Percentiles rank a stretch among this genome's conserved stretches.
Evolutionary conservation across 1,140 invertebrate species (phyloP).

Genomic region (Pectinophora gossypiella): DNA sequence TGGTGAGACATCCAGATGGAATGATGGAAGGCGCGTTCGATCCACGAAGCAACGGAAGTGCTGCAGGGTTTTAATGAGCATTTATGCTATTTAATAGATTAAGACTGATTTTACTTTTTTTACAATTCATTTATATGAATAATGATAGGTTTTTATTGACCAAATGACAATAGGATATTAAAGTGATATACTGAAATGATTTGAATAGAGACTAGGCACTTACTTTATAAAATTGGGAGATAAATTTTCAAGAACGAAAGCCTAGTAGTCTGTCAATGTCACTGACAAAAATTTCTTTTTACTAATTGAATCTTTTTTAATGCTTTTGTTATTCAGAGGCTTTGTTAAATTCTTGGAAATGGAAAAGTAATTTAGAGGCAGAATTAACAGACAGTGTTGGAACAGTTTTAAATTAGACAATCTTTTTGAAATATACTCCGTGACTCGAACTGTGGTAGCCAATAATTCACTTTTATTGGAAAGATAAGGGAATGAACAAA

Average conservation of each 20-base stretch:
- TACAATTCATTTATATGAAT: neutral
- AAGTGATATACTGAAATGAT: neutral
- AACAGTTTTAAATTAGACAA: constrained; percentile 54
- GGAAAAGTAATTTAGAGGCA: constrained; percentile 16
- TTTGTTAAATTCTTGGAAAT: constrained; percentile 12
- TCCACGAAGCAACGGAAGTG: constrained; percentile 49
- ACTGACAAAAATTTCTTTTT: neutral
- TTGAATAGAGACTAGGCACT: neutral
- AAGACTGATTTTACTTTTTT: neutral
- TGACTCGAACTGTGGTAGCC: constrained; percentile 33
- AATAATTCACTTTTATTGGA: constrained; percentile 59
- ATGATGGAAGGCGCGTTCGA: constrained; percentile 58
- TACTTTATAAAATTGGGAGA: neutral
- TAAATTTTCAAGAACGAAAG: neutral
- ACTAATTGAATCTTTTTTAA: neutral
- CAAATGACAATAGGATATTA: neutral
- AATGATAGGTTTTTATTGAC: neutral
- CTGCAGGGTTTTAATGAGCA: constrained; percentile 43
- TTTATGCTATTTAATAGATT: neutral
- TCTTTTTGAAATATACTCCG: constrained; percentile 45
- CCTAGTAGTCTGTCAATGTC: neutral
- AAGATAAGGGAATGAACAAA: constrained; percentile 50
- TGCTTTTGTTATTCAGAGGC: constrained; percentile 18
- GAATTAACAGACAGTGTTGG: neutral
- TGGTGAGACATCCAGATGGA: constrained; percentile 51